These are phyloP conservation scores for Oryzias sinensis DNA, from an alignment of 2,797 vertebrate species.

Conservation along the genomic window DNA sequence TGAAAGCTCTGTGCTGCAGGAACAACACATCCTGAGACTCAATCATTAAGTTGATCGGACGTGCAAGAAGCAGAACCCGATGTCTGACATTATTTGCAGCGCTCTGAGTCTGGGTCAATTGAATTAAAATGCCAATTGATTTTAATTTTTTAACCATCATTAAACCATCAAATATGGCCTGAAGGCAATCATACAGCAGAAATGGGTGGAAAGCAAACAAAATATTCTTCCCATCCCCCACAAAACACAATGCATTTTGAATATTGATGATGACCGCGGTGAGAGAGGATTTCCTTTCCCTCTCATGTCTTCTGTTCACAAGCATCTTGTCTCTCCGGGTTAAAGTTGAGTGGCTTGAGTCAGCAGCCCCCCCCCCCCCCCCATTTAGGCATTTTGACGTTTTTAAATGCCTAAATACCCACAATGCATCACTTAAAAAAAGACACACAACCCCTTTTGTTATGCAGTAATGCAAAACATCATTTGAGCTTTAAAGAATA, in stretches of 20 bases:
- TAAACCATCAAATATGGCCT: conserved; percentile 16
- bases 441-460: conserved; percentile 68
- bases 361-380: conserved; percentile 24
- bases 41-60: conserved; percentile 4
- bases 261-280: conserved; percentile 44
- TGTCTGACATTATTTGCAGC: not conserved
- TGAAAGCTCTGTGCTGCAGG: conserved; percentile 1
- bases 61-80: not conserved
- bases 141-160: conserved; percentile 26
- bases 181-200: conserved; percentile 25
- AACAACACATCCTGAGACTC: conserved; percentile 8
- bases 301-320: conserved; percentile 50
- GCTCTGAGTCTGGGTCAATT: conserved; percentile 1
- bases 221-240: conserved; percentile 31
- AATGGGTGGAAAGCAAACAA: conserved; percentile 25
- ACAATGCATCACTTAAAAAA: conserved; percentile 65
- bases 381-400: not conserved
- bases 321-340: conserved; percentile 67
- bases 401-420: conserved; percentile 44
- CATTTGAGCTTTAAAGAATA: conserved; percentile 18
- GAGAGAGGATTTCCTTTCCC: conserved; percentile 57
- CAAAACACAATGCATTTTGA: conserved; percentile 25
- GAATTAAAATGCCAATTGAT: conserved; percentile 28
- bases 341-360: conserved; percentile 73
- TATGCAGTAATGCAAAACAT: conserved; percentile 61